These are phyloP conservation scores for Drosophila auraria DNA, from an alignment of 1,140 invertebrate species.

Conservation along the genomic window DNA sequence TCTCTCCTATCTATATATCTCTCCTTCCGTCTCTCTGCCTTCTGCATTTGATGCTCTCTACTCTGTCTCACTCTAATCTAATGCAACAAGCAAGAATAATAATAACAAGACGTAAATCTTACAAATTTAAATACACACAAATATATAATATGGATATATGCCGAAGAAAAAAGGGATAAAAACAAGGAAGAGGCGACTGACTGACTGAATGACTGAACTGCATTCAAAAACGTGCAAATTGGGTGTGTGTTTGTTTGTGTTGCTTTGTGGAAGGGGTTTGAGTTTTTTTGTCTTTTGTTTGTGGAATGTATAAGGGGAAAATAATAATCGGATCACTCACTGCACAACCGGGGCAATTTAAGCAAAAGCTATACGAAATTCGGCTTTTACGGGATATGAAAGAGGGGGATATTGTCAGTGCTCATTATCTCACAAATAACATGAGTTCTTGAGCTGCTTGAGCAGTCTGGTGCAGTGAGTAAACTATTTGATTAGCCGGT, in stretches of 20 bases:
- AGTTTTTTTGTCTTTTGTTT: slow-evolving; percentile 2
- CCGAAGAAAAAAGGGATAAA: slow-evolving; percentile 25
- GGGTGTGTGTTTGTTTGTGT: slow-evolving; percentile 3
- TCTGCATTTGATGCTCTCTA: slow-evolving; percentile 39
- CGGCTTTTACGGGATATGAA: not conserved
- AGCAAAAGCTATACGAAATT: not conserved
- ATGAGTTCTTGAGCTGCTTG: not conserved
- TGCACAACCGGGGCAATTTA: not conserved
- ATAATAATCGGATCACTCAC: slow-evolving; percentile 21
- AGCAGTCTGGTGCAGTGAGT: slow-evolving; percentile 10
- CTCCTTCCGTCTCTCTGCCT: not conserved
- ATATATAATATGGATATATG: slow-evolving; percentile 28
- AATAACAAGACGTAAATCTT: slow-evolving; percentile 71
- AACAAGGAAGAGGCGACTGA: slow-evolving; percentile 30
- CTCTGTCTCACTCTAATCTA: slow-evolving; percentile 57
- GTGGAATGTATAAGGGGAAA: slow-evolving; percentile 48
- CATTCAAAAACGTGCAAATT: slow-evolving; percentile 58
- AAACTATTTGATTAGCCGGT: slow-evolving; percentile 13
- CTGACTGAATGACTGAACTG: slow-evolving; percentile 19
- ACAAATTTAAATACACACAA: slow-evolving; percentile 45
- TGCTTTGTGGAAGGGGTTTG: slow-evolving; percentile 9
- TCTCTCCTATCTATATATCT: not conserved
- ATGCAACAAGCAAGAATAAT: slow-evolving; percentile 58
- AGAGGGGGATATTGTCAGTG: not conserved
- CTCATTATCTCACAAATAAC: not conserved